Evolutionary conservation across 37 sponge, comb jelly and placozoan species (phyloP), one percentile per base, ranked within the genome.

Genomic region (Diacarnus erythraeanus): DNA sequence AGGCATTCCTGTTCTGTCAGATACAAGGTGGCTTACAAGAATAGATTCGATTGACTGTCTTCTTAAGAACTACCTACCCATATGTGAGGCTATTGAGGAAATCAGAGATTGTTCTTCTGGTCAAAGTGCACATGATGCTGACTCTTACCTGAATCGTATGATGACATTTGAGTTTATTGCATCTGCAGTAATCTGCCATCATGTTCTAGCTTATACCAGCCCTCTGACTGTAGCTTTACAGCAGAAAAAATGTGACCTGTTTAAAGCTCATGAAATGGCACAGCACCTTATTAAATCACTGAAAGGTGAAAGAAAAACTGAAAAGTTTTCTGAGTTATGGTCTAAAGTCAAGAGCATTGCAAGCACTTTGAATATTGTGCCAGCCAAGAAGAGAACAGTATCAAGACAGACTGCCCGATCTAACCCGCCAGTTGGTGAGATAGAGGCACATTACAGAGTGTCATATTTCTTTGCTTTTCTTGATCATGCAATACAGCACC

Each of bases 181-280:
- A 61, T 61, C 64, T 20, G 64, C 64, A 20, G 64, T 61, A 23
- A 61, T 61, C 21, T 23, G 80, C 34, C 82, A 57, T 15, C 73
- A 81, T 72, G 82, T 71, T 9, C 60, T 81, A 8, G 82, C 60
- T 23, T 81, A 38, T 41, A 81, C 82, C 18, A 79, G 80, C 39
- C 80, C 69, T 42, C 54, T 79, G 6, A 79, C 69, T 17, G 69
- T 79, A 27, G 68, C 80, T 67, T 69, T 79, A 6, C 80, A 79
- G 38, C 69, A 31, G 17, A 79, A 76, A 59, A 40, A 35, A 2
- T 79, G 80, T 79, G 80, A 79, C 42, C 69, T 79, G 0, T 51
- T 38, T 41, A 71, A 81, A 27, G 72, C 74, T 30, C 64, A 72
- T 41, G 31, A 38, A 42, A 81, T 81, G 74, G 73, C 82, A 34